Conservation (phyloP, 2,888 invertebrate species). For the Choristoneura rosaceana region DNA sequence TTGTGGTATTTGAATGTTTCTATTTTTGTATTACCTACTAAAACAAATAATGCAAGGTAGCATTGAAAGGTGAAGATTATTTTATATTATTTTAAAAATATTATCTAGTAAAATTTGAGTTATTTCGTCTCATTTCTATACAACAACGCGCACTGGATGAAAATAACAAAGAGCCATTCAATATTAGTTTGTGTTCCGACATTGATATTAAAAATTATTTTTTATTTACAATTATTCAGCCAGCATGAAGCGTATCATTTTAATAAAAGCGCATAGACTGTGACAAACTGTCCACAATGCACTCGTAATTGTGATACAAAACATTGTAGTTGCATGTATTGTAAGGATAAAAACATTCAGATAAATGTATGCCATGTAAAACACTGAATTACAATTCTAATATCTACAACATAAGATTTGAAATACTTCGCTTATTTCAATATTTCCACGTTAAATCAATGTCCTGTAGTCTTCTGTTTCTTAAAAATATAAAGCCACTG, state of each 20-base stretch:
- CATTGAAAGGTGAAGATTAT: neutral
- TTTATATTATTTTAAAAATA: neutral
- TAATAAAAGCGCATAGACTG: conserved; percentile 55
- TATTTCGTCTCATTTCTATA: neutral
- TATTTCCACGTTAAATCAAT: neutral
- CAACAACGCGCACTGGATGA: neutral
- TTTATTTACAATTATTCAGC: conserved; percentile 62
- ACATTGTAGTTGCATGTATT: conserved; percentile 40
- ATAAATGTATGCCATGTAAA: neutral
- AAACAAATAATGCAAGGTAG: neutral
- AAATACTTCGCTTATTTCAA: neutral
- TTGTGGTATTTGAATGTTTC: conserved; percentile 16
- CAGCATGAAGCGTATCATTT: conserved; percentile 57
- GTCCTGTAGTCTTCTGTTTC: neutral
- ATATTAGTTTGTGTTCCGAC: neutral
- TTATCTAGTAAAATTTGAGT: neutral
- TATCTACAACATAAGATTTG: neutral
- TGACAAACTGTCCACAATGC: conserved; percentile 63
- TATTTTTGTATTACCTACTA: conserved; percentile 10
- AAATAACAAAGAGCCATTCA: neutral
- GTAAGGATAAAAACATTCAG: conserved; percentile 16
- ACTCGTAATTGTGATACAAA: conserved; percentile 60
- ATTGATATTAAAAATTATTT: conserved; percentile 58
- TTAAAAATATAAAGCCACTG: conserved; percentile 7
- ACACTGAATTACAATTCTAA: conserved; percentile 11